These are phyloP conservation scores for Clinocottus analis DNA, from an alignment of 2,113 vertebrate genomes.

Conservation along the genomic window DNA sequence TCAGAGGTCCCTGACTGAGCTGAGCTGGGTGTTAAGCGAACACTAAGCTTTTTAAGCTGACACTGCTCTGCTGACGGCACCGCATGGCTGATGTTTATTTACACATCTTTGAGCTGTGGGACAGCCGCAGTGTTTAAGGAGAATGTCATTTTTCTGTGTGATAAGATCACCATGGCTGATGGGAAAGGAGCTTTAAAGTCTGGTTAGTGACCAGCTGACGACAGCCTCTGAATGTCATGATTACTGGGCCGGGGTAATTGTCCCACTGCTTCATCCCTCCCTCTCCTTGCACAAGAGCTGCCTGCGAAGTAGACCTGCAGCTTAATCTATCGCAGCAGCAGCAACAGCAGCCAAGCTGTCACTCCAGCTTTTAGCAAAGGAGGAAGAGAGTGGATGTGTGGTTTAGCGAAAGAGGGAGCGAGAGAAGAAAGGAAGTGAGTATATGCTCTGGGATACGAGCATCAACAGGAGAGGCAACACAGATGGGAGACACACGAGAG, in stretches of 20 bases:
- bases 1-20: constrained; percentile 8
- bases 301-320: constrained; percentile 75
- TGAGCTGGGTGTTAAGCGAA: constrained; percentile 46
- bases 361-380: constrained; percentile 71
- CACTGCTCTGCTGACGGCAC: constrained; percentile 29
- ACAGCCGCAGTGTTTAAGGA: constrained; percentile 34
- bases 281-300: constrained; percentile 66
- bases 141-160: constrained; percentile 50
- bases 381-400: constrained; percentile 65
- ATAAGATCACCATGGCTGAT: constrained; percentile 55
- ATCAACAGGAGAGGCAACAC: constrained; percentile 65
- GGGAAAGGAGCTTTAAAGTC: constrained; percentile 59
- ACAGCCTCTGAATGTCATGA: constrained; percentile 71
- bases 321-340: constrained; percentile 77
- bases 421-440: constrained; percentile 50
- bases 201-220: constrained; percentile 57
- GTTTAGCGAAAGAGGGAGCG: constrained; percentile 24
- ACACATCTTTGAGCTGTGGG: constrained; percentile 40
- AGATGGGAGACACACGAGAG: constrained; percentile 62
- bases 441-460: constrained; percentile 50
- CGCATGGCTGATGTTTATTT: constrained; percentile 58
- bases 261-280: constrained; percentile 60
- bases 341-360: constrained; percentile 74
- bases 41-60: constrained; percentile 58
- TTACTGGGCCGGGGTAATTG: constrained; percentile 71